These are phyloP conservation scores for Cremastinae sp. DNA, from an alignment of 2,888 invertebrate species.

Conservation along the genomic window DNA sequence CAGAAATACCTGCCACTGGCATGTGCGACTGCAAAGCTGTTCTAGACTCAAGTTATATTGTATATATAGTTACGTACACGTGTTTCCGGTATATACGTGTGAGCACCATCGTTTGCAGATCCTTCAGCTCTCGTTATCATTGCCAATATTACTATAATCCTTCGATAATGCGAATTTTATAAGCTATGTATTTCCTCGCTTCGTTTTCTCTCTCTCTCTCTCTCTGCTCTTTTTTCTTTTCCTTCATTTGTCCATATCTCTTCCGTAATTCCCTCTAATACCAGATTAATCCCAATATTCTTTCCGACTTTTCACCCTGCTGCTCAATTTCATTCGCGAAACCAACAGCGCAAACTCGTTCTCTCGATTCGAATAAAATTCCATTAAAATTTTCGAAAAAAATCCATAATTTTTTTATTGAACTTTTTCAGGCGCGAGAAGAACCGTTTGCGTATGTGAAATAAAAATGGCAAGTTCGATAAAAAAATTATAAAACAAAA, in stretches of 20 bases:
- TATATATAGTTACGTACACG: neutral
- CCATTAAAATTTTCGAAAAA: too few relatives aligned
- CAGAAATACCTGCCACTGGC: conserved; percentile 23
- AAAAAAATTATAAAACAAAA: too few relatives aligned
- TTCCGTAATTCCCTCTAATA: conserved; percentile 10
- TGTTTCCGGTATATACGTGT: neutral
- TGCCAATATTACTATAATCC: conserved; percentile 37
- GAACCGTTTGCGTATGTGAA: too few relatives aligned
- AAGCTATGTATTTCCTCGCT: conserved; percentile 12
- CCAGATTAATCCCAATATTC: neutral
- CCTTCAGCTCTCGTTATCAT: conserved; percentile 30
- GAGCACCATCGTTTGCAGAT: conserved; percentile 9
- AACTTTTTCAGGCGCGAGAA: too few relatives aligned
- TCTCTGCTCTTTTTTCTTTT: neutral
- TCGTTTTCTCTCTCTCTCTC: conserved; percentile 20
- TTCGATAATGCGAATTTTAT: conserved; percentile 50
- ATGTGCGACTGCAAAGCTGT: conserved; percentile 6
- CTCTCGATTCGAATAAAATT: too few relatives aligned
- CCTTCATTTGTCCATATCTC: neutral
- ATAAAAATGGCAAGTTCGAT: too few relatives aligned
- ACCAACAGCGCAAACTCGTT: too few relatives aligned
- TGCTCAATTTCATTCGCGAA: too few relatives aligned
- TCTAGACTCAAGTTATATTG: neutral
- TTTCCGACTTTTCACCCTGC: neutral
- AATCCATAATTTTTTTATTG: too few relatives aligned